Conservation (phyloP, 1,140 invertebrate genomes). For the Saxidomus purpurata region DNA sequence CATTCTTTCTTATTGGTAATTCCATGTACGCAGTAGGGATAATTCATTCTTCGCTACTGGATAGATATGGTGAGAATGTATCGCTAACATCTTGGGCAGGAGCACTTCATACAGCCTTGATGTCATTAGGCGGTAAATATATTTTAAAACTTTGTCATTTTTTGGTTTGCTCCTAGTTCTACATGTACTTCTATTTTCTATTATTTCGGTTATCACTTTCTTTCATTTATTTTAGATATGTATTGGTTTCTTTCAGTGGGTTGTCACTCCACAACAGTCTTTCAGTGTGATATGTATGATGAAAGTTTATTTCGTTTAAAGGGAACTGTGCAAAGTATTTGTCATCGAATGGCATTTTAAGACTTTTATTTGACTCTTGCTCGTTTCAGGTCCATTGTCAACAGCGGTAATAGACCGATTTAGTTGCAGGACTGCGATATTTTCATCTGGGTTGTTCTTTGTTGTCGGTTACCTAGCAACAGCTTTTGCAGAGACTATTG, state of each 20-base stretch:
- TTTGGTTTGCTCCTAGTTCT: no score
- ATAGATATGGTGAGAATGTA: constrained; percentile 22
- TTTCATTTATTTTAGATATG: no score
- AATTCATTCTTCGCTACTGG: constrained; percentile 27
- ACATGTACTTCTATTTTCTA: no score
- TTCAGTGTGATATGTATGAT: no score
- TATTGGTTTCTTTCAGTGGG: no score
- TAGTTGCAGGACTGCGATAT: constrained; percentile 18
- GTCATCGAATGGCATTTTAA: no score
- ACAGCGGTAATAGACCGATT: constrained; percentile 1
- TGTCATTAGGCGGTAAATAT: constrained; percentile 32
- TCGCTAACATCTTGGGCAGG: constrained; percentile 51
- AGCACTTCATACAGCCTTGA: constrained; percentile 31
- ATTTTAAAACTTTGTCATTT: no score
- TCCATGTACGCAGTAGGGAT: constrained; percentile 47
- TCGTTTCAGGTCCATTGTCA: constrained; percentile 31
- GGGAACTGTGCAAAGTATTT: no score
- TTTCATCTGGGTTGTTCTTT: neutral
- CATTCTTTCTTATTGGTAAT: constrained; percentile 32
- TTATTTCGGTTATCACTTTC: no score
- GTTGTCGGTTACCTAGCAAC: constrained; percentile 25
- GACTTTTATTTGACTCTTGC: no score
- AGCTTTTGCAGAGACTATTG: constrained; percentile 35
- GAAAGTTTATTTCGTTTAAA: no score
- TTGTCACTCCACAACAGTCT: no score